Base-by-base conservation (phyloP, 2,888 invertebrate genomes). In the Eupithecia inturbata region DNA sequence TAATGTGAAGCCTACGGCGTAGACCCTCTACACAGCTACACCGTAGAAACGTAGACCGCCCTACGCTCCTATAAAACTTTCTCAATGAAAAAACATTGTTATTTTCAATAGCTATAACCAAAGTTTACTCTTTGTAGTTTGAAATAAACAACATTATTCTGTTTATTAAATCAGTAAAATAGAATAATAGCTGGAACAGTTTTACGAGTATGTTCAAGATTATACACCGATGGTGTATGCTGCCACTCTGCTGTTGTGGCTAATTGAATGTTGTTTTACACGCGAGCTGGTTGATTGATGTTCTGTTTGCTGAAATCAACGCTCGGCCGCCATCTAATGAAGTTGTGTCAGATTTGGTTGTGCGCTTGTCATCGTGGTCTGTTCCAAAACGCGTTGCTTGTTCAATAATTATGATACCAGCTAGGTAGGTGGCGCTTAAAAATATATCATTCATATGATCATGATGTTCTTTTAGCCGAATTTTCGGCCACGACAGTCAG, bases 211-310 rank as follows among this genome's bases (percentile, higher is more conserved):
- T 70, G 77, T 72, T 62, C 67, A 71, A 71, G 74, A 71, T 71
- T 74, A 72, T 76, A 71, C 77, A 76, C 76, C 77, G 71, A 49
- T 33, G 68, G 63, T 74, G 77, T 77, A 77, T 78, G 67, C 69
- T 73, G 72, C 64, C 70, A 75, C 75, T 70, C 68, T 72, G 76
- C 68, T 71, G 76, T 76, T 76, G 76, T 73, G 75, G 79, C 80
- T 81, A 81, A 82, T 82, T 80, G 79, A 79, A 75, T 77, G 71
- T 79, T 78, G 68, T n/a, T 70, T 39, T 66, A 70, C 72, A 70
- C 41, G 57, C 72, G 67, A 70, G 77, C 74, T 67, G 66, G 73
- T 70, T 72, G 76, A 80, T 81, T 80, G 81, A 82, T 83, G 79
- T 62, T 31, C 22, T 64, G 63, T 71, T 67, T 66, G 36, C 39